These are phyloP conservation scores for Bibio marci DNA, from an alignment of 2,888 invertebrate genomes.

Conservation along the genomic window DNA sequence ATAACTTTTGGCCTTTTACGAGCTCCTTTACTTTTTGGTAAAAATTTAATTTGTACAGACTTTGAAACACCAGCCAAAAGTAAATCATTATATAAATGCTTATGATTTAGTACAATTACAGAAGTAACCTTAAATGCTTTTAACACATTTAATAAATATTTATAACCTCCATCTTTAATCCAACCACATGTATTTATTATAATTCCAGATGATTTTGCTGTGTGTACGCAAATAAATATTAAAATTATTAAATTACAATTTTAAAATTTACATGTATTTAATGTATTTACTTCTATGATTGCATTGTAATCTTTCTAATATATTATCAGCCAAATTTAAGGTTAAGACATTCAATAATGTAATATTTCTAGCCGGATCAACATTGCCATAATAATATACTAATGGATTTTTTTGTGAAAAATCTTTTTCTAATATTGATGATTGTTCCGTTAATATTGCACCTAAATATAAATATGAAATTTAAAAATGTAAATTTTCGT, in stretches of 20 bases:
- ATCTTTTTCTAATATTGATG: slow-evolving; percentile 87
- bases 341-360: slow-evolving; percentile 72
- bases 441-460: slow-evolving; percentile 77
- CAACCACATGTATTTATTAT: slow-evolving; percentile 97
- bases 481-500: no score
- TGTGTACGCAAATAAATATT: no score
- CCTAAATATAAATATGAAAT: no score
- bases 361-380: slow-evolving; percentile 53
- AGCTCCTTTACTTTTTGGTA: slow-evolving; percentile 94
- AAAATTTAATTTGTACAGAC: slow-evolving; percentile 79
- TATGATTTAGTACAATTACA: slow-evolving; percentile 89
- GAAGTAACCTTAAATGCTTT: slow-evolving; percentile 92
- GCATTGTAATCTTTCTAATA: slow-evolving; percentile 64
- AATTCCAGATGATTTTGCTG: slow-evolving; percentile 74
- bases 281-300: no score
- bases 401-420: slow-evolving; percentile 86
- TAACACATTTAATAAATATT: slow-evolving; percentile 70
- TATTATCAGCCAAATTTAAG: slow-evolving; percentile 68
- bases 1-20: slow-evolving; percentile 64
- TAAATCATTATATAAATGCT: slow-evolving; percentile 85
- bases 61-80: slow-evolving; percentile 84
- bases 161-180: slow-evolving; percentile 86
- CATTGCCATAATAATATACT: slow-evolving; percentile 88
- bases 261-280: no score
- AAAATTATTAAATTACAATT: no score